These are phyloP conservation scores for Daktulosphaira vitifoliae DNA, from an alignment of 1,140 invertebrate species.

Conservation along the genomic window DNA sequence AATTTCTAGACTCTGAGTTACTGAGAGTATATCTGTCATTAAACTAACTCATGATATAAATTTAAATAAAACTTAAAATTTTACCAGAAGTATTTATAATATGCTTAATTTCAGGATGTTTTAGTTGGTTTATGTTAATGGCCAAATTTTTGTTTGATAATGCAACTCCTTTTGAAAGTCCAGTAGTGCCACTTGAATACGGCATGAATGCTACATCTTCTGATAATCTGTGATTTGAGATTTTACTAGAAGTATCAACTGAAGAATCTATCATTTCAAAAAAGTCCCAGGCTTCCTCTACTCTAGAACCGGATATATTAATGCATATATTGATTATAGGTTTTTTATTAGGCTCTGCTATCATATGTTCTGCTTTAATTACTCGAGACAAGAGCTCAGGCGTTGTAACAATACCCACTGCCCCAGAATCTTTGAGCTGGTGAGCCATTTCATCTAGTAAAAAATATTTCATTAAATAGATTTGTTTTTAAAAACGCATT, in stretches of 20 bases:
- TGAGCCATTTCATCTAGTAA: slow-evolving; percentile 67
- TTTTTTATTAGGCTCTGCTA: slow-evolving; percentile 43
- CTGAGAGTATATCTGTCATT: too few relatives aligned
- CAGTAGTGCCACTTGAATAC: slow-evolving; percentile 63
- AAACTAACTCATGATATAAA: too few relatives aligned
- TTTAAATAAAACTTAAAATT: too few relatives aligned
- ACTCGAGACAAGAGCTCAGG: slow-evolving; percentile 45
- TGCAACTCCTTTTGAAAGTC: slow-evolving; percentile 76
- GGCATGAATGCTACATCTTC: slow-evolving; percentile 44
- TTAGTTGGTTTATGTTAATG: slow-evolving; percentile 9
- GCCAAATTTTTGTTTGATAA: slow-evolving; percentile 61
- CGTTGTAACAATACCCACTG: slow-evolving; percentile 59
- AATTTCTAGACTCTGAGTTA: too few relatives aligned
- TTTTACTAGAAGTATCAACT: slow-evolving; percentile 8
- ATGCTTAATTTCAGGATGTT: slow-evolving; percentile 4
- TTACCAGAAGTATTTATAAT: slow-evolving; percentile 7
- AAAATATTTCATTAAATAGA: slow-evolving; percentile 26
- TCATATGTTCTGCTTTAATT: slow-evolving; percentile 43
- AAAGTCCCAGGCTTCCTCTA: slow-evolving; percentile 32
- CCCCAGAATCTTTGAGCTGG: slow-evolving; percentile 56
- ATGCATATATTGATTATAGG: slow-evolving; percentile 17
- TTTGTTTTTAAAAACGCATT: too few relatives aligned
- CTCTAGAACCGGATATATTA: neutral
- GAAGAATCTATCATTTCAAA: slow-evolving; percentile 28
- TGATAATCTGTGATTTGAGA: slow-evolving; percentile 8